phyloP scores from a whole-genome alignment of 2,888 invertebrate genomes.

The Parascotia fuliginaria region DNA sequence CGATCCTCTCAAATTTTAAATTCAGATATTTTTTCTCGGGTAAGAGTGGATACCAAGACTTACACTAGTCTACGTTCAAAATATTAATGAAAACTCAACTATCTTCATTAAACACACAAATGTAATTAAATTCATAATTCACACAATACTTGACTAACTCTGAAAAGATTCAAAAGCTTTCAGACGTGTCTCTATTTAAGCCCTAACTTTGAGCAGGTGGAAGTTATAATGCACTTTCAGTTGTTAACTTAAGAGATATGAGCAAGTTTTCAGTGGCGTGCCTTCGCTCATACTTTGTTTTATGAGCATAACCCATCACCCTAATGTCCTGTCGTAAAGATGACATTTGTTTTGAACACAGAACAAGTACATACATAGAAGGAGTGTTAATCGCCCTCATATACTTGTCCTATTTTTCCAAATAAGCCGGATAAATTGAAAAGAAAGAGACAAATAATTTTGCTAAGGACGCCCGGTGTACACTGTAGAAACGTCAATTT shows the following conservation, averaged over 20 bases:
- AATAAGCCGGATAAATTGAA: no score
- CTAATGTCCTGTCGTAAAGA: constrained; percentile 34
- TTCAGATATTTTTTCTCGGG: no score
- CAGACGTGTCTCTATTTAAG: constrained; percentile 53
- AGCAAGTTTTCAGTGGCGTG: constrained; percentile 54
- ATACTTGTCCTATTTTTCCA: no score
- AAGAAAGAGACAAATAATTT: no score
- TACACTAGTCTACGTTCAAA: no score
- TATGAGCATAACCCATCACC: constrained; percentile 48
- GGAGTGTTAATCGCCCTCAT: no score
- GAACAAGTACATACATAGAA: no score
- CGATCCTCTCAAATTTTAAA: no score
- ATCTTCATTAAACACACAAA: background rate
- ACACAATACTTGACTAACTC: constrained; percentile 45
- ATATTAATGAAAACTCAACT: no score
- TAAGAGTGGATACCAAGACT: no score
- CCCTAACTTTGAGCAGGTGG: constrained; percentile 54
- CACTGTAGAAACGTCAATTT: no score
- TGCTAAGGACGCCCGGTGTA: no score
- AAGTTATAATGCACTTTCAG: constrained; percentile 72
- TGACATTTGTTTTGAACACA: background rate
- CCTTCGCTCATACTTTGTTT: constrained; percentile 47
- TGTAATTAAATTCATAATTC: constrained; percentile 45
- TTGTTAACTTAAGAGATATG: constrained; percentile 62
- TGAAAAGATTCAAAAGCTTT: constrained; percentile 58